A percentile compares a stretch with the other conserved stretches of the same genome.
phyloP scores from a whole-genome alignment of 2,113 vertebrate species.

The Siniperca knerii region DNA sequence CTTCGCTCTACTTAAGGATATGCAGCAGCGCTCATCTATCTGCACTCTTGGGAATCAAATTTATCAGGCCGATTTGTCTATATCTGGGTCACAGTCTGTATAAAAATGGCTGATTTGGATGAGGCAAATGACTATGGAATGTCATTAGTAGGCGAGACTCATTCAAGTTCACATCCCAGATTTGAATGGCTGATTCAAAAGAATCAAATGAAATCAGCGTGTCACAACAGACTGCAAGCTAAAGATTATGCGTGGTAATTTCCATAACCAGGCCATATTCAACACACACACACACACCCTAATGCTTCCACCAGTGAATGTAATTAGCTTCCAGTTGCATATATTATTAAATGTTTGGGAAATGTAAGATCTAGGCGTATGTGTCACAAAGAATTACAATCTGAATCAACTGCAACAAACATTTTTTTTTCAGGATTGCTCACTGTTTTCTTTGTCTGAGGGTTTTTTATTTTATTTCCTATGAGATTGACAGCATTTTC shows the following conservation, averaged over 20 bases:
- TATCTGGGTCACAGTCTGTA: constrained; percentile 70
- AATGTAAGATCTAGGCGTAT: constrained; percentile 6
- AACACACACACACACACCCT: constrained; percentile 8
- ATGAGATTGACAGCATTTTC: constrained; percentile 9
- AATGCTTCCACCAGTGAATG: constrained; percentile 43
- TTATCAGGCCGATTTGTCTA: constrained; percentile 58
- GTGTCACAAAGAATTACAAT: constrained; percentile 35
- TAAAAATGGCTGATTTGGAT: constrained; percentile 60
- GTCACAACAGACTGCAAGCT: constrained; percentile 55
- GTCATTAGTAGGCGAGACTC: constrained; percentile 61
- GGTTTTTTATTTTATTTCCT: background rate
- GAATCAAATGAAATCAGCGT: constrained; percentile 59
- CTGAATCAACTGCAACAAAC: background rate
- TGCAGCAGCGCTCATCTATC: constrained; percentile 34
- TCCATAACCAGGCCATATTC: constrained; percentile 44
- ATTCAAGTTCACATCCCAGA: constrained; percentile 54
- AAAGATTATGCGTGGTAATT: constrained; percentile 59
- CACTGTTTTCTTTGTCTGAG: background rate
- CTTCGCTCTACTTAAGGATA: constrained; percentile 29
- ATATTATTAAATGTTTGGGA: constrained; percentile 42
- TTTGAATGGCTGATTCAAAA: constrained; percentile 66
- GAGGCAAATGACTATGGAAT: constrained; percentile 48
- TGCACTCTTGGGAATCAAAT: constrained; percentile 45
- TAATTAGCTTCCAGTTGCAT: constrained; percentile 51
- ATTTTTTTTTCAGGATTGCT: background rate